These are phyloP conservation scores for Nasonia oneida DNA, from an alignment of 2,888 invertebrate genomes.

Conservation along the genomic window DNA sequence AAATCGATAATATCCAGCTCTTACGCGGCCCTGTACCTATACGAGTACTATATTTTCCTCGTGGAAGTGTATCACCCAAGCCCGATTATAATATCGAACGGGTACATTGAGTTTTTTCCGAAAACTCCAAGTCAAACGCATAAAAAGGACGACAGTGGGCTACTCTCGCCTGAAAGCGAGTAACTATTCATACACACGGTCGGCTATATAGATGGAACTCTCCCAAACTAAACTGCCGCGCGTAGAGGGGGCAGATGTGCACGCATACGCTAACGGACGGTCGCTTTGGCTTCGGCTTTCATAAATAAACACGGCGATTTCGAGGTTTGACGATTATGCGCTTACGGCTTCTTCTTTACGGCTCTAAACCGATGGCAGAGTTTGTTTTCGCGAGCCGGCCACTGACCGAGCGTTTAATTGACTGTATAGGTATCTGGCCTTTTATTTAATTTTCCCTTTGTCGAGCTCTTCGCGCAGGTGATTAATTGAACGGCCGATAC, in stretches of 20 bases:
- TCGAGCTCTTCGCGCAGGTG: not conserved
- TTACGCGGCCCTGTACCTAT: not conserved
- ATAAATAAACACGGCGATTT: conserved; percentile 38
- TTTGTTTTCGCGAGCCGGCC: conserved; percentile 13
- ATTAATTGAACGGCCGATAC: not conserved
- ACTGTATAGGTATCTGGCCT: not conserved
- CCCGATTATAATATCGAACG: not conserved
- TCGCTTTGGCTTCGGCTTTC: not conserved
- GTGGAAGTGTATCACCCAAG: not conserved
- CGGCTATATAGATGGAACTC: no score
- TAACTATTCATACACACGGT: no score
- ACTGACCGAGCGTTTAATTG: not conserved
- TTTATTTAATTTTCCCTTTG: not conserved
- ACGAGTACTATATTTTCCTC: not conserved
- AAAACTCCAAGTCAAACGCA: no score
- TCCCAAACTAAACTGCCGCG: no score
- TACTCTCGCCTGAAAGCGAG: no score
- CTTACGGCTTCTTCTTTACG: not conserved
- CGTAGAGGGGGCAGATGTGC: not conserved
- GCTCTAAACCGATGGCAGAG: not conserved
- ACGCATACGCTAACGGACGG: not conserved
- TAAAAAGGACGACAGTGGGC: no score
- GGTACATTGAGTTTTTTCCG: no score
- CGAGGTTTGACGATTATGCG: conserved; percentile 23
- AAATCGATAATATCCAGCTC: not conserved